Evolutionary conservation across 30 jellyfish, hydroid and myxozoan species (phyloP).

Genomic region (Aurelia aurita complex sp. Pacific): DNA sequence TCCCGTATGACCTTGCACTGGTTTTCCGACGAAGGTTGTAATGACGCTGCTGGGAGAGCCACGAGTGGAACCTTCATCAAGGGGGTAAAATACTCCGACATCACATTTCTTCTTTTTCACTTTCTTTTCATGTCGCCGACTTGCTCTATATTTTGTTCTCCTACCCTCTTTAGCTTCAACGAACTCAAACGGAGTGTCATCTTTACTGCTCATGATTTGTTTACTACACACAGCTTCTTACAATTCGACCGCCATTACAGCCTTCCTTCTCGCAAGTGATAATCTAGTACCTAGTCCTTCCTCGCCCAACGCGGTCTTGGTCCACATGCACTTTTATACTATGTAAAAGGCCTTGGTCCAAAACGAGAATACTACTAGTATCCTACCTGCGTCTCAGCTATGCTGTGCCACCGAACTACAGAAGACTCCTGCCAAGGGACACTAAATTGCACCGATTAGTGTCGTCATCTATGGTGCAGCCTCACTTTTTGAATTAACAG

Average conservation of each 20-base stretch:
- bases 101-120: background rate
- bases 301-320: background rate
- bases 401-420: too few relatives aligned
- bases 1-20: background rate
- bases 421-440: too few relatives aligned
- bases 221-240: too few relatives aligned
- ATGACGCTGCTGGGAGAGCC: slow-evolving; percentile 1
- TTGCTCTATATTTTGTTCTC: background rate
- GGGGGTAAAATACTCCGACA: background rate
- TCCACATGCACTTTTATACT: background rate
- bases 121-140: background rate
- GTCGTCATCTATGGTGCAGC: too few relatives aligned
- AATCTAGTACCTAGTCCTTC: too few relatives aligned
- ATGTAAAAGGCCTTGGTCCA: background rate
- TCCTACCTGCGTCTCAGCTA: too few relatives aligned
- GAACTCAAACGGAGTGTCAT: background rate
- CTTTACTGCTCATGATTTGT: background rate
- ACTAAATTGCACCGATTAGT: too few relatives aligned
- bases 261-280: background rate
- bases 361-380: background rate
- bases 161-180: background rate
- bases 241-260: background rate
- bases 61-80: background rate
- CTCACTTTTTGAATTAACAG: too few relatives aligned
- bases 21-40: background rate